Evolutionary conservation across 2,113 vertebrate species (phyloP).

Genomic region (Mirza zaza): DNA sequence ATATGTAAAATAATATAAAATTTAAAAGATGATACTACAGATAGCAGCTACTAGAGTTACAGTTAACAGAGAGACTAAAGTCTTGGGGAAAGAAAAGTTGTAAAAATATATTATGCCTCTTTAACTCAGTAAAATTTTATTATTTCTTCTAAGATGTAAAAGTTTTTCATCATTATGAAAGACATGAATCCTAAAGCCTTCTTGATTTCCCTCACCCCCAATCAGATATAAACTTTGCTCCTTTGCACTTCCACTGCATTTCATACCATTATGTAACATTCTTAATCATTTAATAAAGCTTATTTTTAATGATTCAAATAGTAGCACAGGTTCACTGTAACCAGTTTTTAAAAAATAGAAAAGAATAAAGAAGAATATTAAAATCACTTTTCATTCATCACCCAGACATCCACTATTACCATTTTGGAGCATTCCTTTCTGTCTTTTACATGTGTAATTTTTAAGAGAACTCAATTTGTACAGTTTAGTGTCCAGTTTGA

Average conservation of each 20-base stretch:
- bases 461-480: conserved; percentile 9
- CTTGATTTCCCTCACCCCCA: neutral
- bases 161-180: conserved; percentile 1
- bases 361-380: conserved; percentile 12
- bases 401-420: neutral
- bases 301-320: conserved; percentile 21
- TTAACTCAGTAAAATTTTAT: conserved; percentile 17
- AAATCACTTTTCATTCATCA: neutral
- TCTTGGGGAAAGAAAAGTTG: neutral
- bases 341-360: conserved; percentile 18
- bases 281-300: neutral
- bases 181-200: conserved; percentile 4
- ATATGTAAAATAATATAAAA: conserved; percentile 16
- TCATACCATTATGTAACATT: neutral
- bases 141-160: neutral
- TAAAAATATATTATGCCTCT: neutral
- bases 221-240: neutral
- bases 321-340: neutral
- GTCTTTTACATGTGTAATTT: neutral
- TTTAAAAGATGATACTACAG: neutral
- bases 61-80: neutral
- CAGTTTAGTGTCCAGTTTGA: neutral
- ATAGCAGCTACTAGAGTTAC: neutral
- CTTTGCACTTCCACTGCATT: neutral
- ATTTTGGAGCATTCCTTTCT: neutral